phyloP scores from a whole-genome alignment of 2,888 invertebrate species.

The Pterobdella sp. region DNA sequence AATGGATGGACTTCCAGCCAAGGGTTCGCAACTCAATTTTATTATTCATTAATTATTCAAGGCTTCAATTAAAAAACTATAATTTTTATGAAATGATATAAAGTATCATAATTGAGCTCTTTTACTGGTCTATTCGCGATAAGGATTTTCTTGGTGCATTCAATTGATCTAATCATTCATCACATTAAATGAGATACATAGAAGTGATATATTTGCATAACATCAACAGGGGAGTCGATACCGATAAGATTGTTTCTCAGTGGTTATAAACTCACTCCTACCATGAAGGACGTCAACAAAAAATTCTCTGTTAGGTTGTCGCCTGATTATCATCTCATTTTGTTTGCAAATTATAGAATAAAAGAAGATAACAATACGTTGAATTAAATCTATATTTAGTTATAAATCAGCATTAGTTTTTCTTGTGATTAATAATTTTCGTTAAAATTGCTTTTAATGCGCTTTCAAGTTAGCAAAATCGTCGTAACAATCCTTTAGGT shows the following conservation, averaged over 20 bases:
- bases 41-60: not conserved
- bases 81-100: too few species aligned
- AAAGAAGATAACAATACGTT: too few species aligned
- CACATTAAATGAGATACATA: too few species aligned
- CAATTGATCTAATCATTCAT: too few species aligned
- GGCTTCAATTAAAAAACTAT: not conserved
- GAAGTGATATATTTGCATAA: too few species aligned
- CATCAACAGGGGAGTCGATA: constrained; percentile 72
- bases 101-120: too few species aligned
- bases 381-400: not conserved
- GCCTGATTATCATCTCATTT: not conserved
- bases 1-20: constrained; percentile 98
- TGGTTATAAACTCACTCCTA: constrained; percentile 97
- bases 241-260: constrained; percentile 95
- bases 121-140: too few species aligned
- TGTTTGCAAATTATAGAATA: too few species aligned
- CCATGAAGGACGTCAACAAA: constrained; percentile 98
- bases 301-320: constrained; percentile 84
- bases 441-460: not conserved
- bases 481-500: constrained; percentile 55
- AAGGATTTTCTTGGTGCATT: too few species aligned
- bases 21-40: constrained; percentile 57
- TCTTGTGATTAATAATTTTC: not conserved
- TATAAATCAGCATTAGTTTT: not conserved
- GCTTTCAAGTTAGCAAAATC: not conserved